phyloP scores from a whole-genome alignment of 2,113 vertebrate genomes.

The Oenanthe melanoleuca region DNA sequence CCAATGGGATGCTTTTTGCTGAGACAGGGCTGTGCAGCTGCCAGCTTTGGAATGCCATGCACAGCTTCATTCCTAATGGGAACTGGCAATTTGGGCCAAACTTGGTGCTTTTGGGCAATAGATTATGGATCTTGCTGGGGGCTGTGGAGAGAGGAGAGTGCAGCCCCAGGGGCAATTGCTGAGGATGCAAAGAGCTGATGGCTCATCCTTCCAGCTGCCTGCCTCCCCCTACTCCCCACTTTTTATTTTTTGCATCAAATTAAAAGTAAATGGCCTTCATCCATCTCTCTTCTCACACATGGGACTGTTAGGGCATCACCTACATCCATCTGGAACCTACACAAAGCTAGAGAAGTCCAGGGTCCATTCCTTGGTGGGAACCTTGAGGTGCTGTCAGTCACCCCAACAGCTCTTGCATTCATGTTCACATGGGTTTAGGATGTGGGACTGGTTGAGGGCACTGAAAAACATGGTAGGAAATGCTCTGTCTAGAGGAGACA shows the following conservation, averaged over 20 bases:
- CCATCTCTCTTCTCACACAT: rapidly evolving
- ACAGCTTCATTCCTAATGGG: not conserved
- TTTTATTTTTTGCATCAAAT: not conserved
- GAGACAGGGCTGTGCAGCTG: not conserved
- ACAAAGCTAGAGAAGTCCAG: not conserved
- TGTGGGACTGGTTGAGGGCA: not conserved
- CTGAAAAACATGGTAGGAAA: not conserved
- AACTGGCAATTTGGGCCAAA: not conserved
- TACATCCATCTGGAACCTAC: not conserved
- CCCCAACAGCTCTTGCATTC: rapidly evolving
- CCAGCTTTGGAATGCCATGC: not conserved
- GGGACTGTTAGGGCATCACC: not conserved
- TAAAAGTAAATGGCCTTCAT: not conserved
- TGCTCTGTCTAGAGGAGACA: not conserved
- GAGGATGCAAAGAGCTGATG: not conserved
- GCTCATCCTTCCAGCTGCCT: not conserved
- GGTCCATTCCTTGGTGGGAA: not conserved
- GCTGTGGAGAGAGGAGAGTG: not conserved
- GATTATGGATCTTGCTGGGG: not conserved
- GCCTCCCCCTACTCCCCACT: not conserved
- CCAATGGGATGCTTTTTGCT: not conserved
- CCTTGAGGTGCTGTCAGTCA: not conserved
- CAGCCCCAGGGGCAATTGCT: not conserved
- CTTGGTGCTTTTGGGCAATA: not conserved
- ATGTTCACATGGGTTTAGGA: not conserved